Evolutionary conservation across 2,113 vertebrate genomes (phyloP), one percentile per base, ranked within the genome.

Genomic region (Thymallus thymallus): DNA sequence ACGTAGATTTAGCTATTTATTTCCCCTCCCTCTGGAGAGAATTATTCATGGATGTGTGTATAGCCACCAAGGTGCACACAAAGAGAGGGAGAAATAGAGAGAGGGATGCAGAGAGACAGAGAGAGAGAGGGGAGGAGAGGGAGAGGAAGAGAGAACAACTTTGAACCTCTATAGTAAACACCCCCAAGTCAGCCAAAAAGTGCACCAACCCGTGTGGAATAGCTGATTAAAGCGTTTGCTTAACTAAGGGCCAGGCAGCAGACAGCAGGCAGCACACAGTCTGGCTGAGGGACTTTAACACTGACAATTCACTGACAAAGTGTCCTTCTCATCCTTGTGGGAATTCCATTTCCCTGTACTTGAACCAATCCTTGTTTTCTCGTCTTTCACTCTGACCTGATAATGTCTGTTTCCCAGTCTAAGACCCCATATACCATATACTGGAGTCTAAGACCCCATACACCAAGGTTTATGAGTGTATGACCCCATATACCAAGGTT

Each of bases 91-190:
- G 32, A 4, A 74, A 55, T n/a, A 55, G 51, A 55, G 51, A 6
- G 51, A 55, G 4, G 0, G 51, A 55, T 13, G 18, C 10, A 41
- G 14, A 58, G 23, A 62, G 23, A 69, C 35, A 41, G 10, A 41
- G 18, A 61, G 60, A 62, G 23, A 69, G 18, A 7, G 56, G n/a
- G n/a, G 55, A 29, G 32, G 30, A 62, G 24, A 29, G 16, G 56
- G 29, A 67, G 12, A 74, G 14, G 32, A 41, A 69, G 23, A 62
- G 67, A 29, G 56, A 62, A 62, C 35, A 63, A 14, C 30, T 32
- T 63, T 76, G 30, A 64, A 75, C 69, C 66, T 69, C 35, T 46
- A 24, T 63, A 61, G 55, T 75, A 48, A 75, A 69, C 32, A 48
- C 46, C 32, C 26, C 41, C 56, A 46, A 30, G 12, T 51, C 45